Base-by-base conservation (phyloP, 2,888 invertebrate species). In the Drosophila pegasa region DNA sequence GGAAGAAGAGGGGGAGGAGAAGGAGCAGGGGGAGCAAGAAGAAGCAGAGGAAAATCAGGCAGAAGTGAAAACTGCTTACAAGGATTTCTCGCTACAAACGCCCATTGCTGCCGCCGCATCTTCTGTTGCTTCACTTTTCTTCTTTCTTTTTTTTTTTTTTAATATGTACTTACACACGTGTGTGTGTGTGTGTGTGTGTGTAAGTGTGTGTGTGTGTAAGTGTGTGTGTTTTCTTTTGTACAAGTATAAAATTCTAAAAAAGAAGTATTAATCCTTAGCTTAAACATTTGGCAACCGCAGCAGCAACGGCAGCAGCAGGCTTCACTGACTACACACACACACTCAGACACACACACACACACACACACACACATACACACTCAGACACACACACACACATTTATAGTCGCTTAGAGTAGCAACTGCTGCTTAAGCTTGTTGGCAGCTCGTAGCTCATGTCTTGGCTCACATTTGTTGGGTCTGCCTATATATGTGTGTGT, bases 51-150 rank as follows among this genome's bases (percentile, higher is more conserved):
- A 76, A 70, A 72, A 72, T 66, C 72, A 73, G 58, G 60, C 71
- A 76, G 69, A 86, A 88, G 84, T 75, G 87, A 88, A 89, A 89
- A 87, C 84, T 87, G 87, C 87, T 88, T 88, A 87, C 88, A 83
- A 88, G 87, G 88, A 86, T 80, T 88, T 88, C 27, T 16, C 14
- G 22, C 41, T 9, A 29, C 20, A 22, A 37, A 25, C 25, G n/a
- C 43, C 27, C 38, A 22, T 20, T 45, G 27, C 52, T 51, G 25
- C 52, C 48, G 59, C 54, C 69, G 27, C 29, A 18, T 47, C 27
- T 29, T 47, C 27, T 14, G 18, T 29, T 50, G 20, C 35, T 50
- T 50, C 31, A 20, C n/a, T n/a, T n/a, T n/a, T n/a, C n/a, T n/a
- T n/a, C n/a, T n/a, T n/a, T 18, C 3, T 16, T 45, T 14, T 41